Evolutionary conservation across 2,113 vertebrate species (phyloP).

Genomic region (Catharus fuscescens): DNA sequence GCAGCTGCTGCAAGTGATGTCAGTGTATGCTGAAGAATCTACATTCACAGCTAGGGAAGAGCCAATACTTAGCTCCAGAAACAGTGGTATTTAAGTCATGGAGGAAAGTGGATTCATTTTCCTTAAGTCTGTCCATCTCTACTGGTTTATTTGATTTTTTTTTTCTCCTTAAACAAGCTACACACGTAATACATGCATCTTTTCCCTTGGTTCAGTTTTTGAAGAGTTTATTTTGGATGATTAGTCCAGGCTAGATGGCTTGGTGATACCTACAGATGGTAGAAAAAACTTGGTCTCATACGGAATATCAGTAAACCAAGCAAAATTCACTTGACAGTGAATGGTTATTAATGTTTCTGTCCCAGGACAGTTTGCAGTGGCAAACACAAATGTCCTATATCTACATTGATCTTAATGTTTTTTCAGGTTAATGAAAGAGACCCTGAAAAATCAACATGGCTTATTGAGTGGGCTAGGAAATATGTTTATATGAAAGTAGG

Average conservation of each 20-base stretch:
- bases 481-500: not conserved
- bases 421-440: not conserved
- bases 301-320: not conserved
- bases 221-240: not conserved
- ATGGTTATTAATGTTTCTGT: not conserved
- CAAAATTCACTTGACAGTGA: not conserved
- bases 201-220: not conserved
- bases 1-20: not conserved
- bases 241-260: not conserved
- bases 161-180: not conserved
- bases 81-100: not conserved
- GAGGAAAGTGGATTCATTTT: not conserved
- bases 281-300: not conserved
- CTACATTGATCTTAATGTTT: not conserved
- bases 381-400: not conserved
- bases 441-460: not conserved
- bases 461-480: not conserved
- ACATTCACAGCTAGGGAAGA: not conserved
- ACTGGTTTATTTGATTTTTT: not conserved
- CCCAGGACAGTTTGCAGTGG: not conserved
- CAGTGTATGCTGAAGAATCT: accelerated
- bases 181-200: not conserved
- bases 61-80: not conserved
- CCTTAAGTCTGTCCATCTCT: not conserved
- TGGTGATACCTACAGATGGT: not conserved